phyloP scores from a whole-genome alignment of 2,113 vertebrate genomes.

The Dunckerocampus dactyliophorus region DNA sequence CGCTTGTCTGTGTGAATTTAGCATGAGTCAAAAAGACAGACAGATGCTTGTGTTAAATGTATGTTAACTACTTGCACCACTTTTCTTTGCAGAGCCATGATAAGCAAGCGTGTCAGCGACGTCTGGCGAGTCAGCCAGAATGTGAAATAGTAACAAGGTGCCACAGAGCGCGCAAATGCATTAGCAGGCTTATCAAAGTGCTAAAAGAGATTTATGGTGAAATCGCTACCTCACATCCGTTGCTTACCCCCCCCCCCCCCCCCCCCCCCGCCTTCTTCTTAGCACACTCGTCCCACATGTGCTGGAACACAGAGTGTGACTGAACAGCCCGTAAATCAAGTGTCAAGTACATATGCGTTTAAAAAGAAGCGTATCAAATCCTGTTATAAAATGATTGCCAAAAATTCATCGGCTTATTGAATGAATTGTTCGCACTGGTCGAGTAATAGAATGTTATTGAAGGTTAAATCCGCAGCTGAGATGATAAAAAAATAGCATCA shows the following conservation, averaged over 20 bases:
- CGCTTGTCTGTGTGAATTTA: constrained; percentile 13
- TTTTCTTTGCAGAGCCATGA: constrained; percentile 1
- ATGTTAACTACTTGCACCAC: not conserved
- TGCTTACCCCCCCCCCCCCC: not conserved
- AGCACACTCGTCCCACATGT: constrained; percentile 13
- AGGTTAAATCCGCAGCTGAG: no score
- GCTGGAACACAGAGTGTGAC: not conserved
- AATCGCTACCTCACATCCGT: constrained; percentile 4
- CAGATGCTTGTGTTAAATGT: not conserved
- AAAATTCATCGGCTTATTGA: not conserved
- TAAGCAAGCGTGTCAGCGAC: constrained; percentile 4
- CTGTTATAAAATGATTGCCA: not conserved
- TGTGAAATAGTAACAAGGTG: constrained; percentile 19
- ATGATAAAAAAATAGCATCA: no score
- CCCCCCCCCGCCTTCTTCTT: not conserved
- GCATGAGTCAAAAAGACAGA: constrained; percentile 30
- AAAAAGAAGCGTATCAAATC: not conserved
- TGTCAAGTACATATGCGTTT: not conserved
- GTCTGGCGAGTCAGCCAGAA: not conserved
- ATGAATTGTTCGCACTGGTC: not conserved
- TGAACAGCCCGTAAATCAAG: constrained; percentile 6
- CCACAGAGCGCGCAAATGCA: constrained; percentile 11
- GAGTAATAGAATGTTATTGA: not conserved
- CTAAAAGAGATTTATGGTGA: constrained; percentile 25
- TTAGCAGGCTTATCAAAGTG: constrained; percentile 8